Percentiles rank a stretch among this genome's conserved stretches.
phyloP scores from a whole-genome alignment of 2,797 vertebrate genomes.

The Okamejei kenojei region DNA sequence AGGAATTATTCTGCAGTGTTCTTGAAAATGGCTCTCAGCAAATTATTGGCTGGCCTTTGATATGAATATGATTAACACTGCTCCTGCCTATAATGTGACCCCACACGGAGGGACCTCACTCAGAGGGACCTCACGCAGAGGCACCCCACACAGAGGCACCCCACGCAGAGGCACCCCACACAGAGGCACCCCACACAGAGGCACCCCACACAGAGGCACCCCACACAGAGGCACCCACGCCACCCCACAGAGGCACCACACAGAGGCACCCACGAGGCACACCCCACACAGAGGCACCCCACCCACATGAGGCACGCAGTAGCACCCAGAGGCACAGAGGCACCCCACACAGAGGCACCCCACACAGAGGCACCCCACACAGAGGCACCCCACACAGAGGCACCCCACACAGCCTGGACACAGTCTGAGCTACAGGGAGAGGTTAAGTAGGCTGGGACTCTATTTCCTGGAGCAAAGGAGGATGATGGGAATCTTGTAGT shows the following conservation, averaged over 20 bases:
- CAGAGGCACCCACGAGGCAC: too few relatives aligned
- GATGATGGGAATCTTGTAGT: too few relatives aligned
- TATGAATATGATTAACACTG: background rate
- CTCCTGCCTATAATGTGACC: background rate
- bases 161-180: too few relatives aligned
- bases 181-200: too few relatives aligned
- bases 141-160: background rate
- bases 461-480: too few relatives aligned
- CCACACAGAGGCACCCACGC: too few relatives aligned
- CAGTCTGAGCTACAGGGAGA: too few relatives aligned
- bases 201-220: background rate
- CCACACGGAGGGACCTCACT: background rate
- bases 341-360: too few relatives aligned
- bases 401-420: too few relatives aligned
- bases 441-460: too few relatives aligned
- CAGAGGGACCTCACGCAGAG: background rate
- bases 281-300: background rate
- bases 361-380: background rate
- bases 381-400: background rate
- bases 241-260: background rate
- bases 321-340: too few relatives aligned
- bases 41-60: background rate
- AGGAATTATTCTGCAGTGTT: background rate
- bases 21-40: background rate
- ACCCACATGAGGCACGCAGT: too few relatives aligned